phyloP scores from a whole-genome alignment of 2,113 vertebrate species.

The Pachycephala philippinensis region DNA sequence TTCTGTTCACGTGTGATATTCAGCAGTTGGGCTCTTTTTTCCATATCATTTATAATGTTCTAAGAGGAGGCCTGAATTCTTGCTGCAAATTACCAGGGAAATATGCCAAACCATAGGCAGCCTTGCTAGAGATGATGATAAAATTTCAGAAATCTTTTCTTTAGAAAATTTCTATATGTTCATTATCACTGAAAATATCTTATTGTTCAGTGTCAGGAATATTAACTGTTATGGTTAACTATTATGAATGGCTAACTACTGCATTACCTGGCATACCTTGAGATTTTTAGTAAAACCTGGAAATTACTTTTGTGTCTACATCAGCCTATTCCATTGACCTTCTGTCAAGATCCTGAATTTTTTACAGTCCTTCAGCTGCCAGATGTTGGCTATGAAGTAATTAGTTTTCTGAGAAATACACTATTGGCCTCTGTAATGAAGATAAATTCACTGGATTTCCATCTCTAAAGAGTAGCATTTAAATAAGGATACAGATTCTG shows the following conservation, averaged over 20 bases:
- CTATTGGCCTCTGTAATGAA: background rate
- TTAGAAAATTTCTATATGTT: background rate
- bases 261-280: background rate
- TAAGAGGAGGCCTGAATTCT: background rate
- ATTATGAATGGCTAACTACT: background rate
- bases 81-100: background rate
- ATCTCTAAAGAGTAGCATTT: background rate
- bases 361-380: background rate
- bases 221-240: background rate
- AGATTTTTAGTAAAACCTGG: background rate
- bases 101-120: background rate
- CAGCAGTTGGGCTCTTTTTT: background rate
- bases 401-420: slow-evolving; percentile 9
- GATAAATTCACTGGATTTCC: background rate
- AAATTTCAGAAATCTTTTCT: background rate
- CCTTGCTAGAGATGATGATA: background rate
- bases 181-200: background rate
- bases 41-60: background rate
- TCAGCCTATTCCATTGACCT: background rate
- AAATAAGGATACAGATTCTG: background rate
- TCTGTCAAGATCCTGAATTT: background rate
- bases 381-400: background rate
- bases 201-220: background rate
- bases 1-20: background rate
- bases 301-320: background rate